A percentile compares a stretch with the other conserved stretches of the same genome.
Evolutionary conservation across 2,888 invertebrate genomes (phyloP).

Genomic region (Habroteleia sp.): DNA sequence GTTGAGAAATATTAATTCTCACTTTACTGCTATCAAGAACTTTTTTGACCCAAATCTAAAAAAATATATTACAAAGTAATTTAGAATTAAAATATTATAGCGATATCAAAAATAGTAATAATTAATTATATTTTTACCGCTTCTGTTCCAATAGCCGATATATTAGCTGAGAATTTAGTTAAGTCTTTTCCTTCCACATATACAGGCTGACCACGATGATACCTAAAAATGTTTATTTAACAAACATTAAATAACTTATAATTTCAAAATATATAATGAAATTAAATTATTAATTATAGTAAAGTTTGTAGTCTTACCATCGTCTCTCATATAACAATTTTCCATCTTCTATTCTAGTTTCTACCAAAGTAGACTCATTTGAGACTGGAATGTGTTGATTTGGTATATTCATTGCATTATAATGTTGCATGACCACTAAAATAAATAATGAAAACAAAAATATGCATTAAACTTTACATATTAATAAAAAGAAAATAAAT

Average conservation of each 20-base stretch:
- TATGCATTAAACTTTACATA: neutral
- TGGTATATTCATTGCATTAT: conserved; percentile 74
- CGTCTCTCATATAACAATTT: conserved; percentile 95
- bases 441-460: conserved; percentile 25
- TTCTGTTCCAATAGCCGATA: conserved; percentile 94
- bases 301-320: no score
- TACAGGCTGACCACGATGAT: conserved; percentile 95
- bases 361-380: conserved; percentile 83
- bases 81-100: conserved; percentile 68
- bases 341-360: conserved; percentile 96
- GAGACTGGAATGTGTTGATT: conserved; percentile 78
- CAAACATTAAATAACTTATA: no score
- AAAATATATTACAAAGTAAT: no score
- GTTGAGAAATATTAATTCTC: conserved; percentile 90
- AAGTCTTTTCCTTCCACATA: conserved; percentile 94
- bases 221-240: no score
- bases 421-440: conserved; percentile 74
- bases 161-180: conserved; percentile 92
- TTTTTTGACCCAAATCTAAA: conserved; percentile 95
- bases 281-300: no score
- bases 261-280: no score
- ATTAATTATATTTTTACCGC: conserved; percentile 42
- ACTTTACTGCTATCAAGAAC: conserved; percentile 89
- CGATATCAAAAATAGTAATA: no score
- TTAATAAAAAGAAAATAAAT: no score